Base-by-base conservation (phyloP, 2,113 vertebrate genomes). In the Scopus umbretta region DNA sequence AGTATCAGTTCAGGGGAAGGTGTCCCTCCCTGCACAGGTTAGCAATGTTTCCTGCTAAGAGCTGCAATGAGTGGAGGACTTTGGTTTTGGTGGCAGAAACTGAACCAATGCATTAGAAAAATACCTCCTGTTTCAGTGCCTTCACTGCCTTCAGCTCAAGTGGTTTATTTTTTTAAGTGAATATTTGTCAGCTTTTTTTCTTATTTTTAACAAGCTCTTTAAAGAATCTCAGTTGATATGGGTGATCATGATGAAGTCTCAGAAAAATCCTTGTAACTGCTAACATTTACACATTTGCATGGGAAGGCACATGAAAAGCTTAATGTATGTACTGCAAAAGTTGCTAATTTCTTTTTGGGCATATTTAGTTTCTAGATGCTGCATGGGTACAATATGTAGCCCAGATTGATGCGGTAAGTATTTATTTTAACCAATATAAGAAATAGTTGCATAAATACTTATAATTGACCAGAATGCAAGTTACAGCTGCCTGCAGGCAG, bases 391-490 rank as follows among this genome's bases (percentile, higher is more conserved):
- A 27, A 29, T 73, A 74, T 63, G 62, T 34, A 78, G 27, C 52
- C 16, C 29, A 53, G 53, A 61, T 40, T 75, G 67, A 83, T 74
- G 42, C 34, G 49, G 13, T 65, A 50, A 78, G 62, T 34, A 66
- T 83, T 92, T 94, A 67, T 96, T 92, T 92, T 94, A 88, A 80
- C 27, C 56, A 47, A 26, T 62, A n/a, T 71, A 79, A 79, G 66
- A 80, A 87, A 91, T 61, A 71, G 62, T 66, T 92, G 16, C 67
- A 56, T 82, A 80, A 75, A 43, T 87, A 30, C 34, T 61, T 78
- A 5, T 67, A 94, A 66, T 9, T 67, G 53, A 75, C 53, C 79
- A 67, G 47, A 76, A 93, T 55, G 18, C 58, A 59, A 76, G 40
- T 89, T 84, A 84, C 89, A 88, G 53, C 49, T 84, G 43, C 43